Percentiles rank a stretch among this genome's conserved stretches.
Evolutionary conservation across 2,113 vertebrate species (phyloP).

Genomic region (Geococcyx californianus): DNA sequence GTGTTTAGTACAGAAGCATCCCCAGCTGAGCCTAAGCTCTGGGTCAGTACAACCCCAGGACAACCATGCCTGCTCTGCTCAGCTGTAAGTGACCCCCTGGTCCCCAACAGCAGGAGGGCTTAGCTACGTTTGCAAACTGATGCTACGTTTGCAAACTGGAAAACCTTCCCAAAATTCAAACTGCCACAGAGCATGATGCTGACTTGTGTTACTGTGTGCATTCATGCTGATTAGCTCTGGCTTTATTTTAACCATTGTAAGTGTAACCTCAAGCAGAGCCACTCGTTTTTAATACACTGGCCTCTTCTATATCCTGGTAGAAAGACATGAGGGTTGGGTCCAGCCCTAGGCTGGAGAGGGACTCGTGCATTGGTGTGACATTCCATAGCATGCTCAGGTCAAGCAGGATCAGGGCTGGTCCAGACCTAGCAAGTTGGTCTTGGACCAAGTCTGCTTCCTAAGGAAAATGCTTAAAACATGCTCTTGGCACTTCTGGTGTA

Average conservation of each 20-base stretch:
- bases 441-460: background rate
- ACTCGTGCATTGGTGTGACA: accelerated
- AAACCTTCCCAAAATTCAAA: background rate
- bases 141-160: accelerated
- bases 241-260: background rate
- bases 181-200: background rate
- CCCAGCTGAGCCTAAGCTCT: background rate
- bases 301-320: background rate
- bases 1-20: background rate
- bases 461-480: background rate
- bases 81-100: no score
- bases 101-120: no score
- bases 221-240: background rate
- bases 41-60: background rate
- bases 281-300: accelerated
- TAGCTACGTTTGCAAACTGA: accelerated
- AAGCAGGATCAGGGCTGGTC: background rate
- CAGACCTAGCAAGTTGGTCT: background rate
- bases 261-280: background rate
- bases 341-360: background rate
- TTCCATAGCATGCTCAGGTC: background rate
- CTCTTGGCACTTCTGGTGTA: background rate
- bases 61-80: background rate
- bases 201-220: accelerated
- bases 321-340: background rate